A percentile compares a stretch with the other conserved stretches of the same genome.
These are phyloP conservation scores for Columba janthina DNA, from an alignment of 2,113 vertebrate species.

Conservation along the genomic window DNA sequence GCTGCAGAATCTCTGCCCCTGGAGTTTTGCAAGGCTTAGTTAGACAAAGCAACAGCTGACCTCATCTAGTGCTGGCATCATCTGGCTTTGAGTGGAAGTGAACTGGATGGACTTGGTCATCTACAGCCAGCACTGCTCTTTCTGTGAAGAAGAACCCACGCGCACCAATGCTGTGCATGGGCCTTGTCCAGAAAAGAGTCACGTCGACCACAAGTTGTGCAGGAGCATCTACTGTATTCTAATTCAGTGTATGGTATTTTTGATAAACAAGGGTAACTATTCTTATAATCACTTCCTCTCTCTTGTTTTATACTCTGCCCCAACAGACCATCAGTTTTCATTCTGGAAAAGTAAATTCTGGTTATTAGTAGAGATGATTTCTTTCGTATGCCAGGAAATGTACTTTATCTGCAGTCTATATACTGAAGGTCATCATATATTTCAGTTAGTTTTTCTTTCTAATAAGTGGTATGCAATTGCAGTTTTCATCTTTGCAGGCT, in stretches of 20 bases:
- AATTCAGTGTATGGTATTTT: background rate
- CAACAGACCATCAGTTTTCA: background rate
- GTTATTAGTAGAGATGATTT: background rate
- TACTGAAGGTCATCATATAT: background rate
- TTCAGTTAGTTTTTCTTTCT: background rate
- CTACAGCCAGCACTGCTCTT: background rate
- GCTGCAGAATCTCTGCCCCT: background rate
- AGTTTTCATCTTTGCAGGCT: background rate
- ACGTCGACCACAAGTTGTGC: fast-evolving
- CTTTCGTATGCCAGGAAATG: background rate
- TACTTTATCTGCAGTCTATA: background rate
- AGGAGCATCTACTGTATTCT: background rate
- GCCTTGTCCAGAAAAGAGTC: background rate
- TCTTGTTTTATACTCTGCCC: background rate
- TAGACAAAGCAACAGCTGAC: background rate
- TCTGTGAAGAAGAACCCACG: fast-evolving
- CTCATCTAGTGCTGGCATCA: background rate
- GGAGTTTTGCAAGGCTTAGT: background rate
- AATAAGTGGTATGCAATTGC: background rate
- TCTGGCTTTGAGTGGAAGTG: background rate
- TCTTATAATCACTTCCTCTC: background rate
- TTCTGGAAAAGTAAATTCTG: background rate
- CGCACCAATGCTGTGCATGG: fast-evolving
- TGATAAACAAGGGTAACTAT: background rate
- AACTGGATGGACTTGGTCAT: background rate